Percentiles rank a stretch among this genome's conserved stretches.
Conservation (phyloP, 2,888 invertebrate species). For the Callosobruchus maculatus region DNA sequence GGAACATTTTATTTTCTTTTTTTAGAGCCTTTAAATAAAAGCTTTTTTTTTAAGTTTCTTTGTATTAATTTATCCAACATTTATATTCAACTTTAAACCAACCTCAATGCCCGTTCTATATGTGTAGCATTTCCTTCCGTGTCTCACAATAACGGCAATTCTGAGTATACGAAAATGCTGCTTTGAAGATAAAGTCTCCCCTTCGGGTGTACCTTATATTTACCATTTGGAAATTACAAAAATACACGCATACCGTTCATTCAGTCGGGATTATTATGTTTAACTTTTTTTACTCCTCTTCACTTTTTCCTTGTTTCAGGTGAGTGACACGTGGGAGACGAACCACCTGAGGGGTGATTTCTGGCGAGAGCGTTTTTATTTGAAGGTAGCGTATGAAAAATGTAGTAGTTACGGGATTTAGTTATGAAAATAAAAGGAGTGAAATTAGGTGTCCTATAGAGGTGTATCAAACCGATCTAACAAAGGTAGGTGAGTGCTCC, state of each 20-base stretch:
- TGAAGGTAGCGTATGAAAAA: conserved; percentile 10
- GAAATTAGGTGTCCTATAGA: neutral
- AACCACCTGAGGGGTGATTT: neutral
- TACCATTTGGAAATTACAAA: conserved; percentile 43
- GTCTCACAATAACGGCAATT: conserved; percentile 20
- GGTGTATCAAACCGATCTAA: neutral
- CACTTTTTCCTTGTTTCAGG: neutral
- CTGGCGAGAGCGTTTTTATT: conserved; percentile 2
- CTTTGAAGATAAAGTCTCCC: conserved; percentile 37
- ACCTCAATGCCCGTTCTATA: neutral
- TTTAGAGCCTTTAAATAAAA: too few relatives aligned
- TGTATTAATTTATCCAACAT: too few relatives aligned
- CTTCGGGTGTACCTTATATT: conserved; percentile 32
- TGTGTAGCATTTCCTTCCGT: neutral
- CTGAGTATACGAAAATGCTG: conserved; percentile 12
- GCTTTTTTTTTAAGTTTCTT: too few relatives aligned
- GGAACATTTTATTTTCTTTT: too few relatives aligned
- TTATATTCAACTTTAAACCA: neutral
- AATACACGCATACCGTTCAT: conserved; percentile 33
- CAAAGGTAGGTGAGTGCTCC: neutral
- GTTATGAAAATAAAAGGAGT: neutral
- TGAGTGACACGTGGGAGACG: neutral
- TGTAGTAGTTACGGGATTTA: conserved; percentile 21
- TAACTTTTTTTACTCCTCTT: neutral
- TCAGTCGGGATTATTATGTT: neutral